Evolutionary conservation across 2,888 invertebrate genomes (phyloP), one percentile per base, ranked within the genome.

Genomic region (Brenthis hecate): DNA sequence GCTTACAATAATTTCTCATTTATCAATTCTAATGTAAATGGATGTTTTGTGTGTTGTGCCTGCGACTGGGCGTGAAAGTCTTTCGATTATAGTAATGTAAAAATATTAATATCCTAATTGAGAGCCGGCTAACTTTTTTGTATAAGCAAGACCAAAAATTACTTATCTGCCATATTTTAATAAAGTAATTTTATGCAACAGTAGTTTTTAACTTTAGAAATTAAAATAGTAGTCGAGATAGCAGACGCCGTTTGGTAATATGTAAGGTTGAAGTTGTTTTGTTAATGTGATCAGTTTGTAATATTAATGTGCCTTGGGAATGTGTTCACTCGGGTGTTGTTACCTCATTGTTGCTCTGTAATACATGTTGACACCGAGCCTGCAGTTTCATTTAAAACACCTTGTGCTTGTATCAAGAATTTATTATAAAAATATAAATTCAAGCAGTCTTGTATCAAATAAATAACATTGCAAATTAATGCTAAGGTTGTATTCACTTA

Each of bases 301-400:
- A 50, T 23, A 13, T 32, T 11, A 50, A 48, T 58, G 85, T 85
- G 86, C 86, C 85, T 86, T 81, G 70, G 60, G 71, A 63, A 76
- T 78, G 82, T 84, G 82, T 84, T 83, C 79, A 79, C 71, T 66
- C 75, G 74, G 72, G 73, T 75, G 72, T 77, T 79, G 84, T 87
- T 86, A 85, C 82, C 85, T 80, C 77, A 77, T 80, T 85, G 80
- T 86, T 84, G 76, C 80, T 76, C 80, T 74, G 36, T 32, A 72
- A 71, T 73, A 73, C 64, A 72, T 53, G 57, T 69, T 72, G 56
- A 60, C 47, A 64, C 28, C 47, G 14, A 64, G 4, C 6, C 6
- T 16, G 19, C 36, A 43, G 50, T 70, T 69, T 50, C 55, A 67
- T 55, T 56, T 13, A 48, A 64, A 55, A 62, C 56, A 57, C 28